Evolutionary conservation across 2,888 invertebrate genomes (phyloP), one percentile per base, ranked within the genome.

Genomic region (Myathropa florea): DNA sequence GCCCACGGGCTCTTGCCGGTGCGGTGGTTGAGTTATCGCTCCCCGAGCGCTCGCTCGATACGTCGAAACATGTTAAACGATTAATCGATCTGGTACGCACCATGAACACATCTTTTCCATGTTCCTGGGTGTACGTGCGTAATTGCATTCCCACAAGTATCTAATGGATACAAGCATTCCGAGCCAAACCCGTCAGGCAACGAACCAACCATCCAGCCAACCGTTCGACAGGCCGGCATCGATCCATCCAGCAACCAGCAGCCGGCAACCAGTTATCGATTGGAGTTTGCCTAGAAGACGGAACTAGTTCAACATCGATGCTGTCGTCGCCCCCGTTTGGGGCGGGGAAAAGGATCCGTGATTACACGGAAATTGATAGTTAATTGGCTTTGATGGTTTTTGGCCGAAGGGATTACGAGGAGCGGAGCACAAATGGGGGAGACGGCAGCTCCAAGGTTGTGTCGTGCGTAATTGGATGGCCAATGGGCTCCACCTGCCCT

Each of bases 301-400:
- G 12, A 67, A 67, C 65, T 53, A 53, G 65, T 67, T 67, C 33
- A 26, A 28, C 65, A 18, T 26, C 46, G 46, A 7, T 18, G 46
- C 46, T 18, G 18, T 46, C 46, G 18, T 46, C 46, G n/a, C 46
- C 30, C 30, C 10, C 30, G 30, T 33, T 33, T 18, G 18, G 46
- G 18, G 46, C 18, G 18, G 46, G 30, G n/a, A 18, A n/a, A 71
- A 64, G 77, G 83, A 77, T 71, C 73, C 64, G 75, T 75, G 78
- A 86, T 86, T 83, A 79, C 70, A 86, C 86, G 86, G 86, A 86
- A 86, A 86, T 86, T 86, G 86, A 83, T 78, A 86, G 83, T 83
- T 86, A 83, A 86, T 83, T 86, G 78, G 65, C 79, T 71, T 61
- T 86, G 83, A 86, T 86, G 86, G 83, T 67, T 71, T 67, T 67